Evolutionary conservation across 1,140 invertebrate genomes (phyloP).

Genomic region (Caenorhabditis briggsae): DNA sequence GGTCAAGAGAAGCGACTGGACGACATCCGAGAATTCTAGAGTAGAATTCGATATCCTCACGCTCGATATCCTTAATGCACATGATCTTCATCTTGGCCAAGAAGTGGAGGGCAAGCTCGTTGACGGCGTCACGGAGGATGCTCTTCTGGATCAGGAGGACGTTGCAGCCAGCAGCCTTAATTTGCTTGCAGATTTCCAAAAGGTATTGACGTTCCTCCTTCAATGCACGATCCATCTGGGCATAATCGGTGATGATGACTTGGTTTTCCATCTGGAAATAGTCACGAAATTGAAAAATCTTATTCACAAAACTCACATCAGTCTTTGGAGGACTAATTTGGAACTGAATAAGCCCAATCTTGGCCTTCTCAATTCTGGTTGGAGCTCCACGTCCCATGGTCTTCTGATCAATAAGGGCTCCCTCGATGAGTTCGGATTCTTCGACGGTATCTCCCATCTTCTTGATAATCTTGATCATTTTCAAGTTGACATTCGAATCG

Average conservation of each 20-base stretch:
- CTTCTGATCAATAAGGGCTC: constrained; percentile 92
- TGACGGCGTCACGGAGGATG: constrained; percentile 93
- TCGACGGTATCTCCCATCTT: constrained; percentile 92
- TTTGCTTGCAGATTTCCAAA: constrained; percentile 97
- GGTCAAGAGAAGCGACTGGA: constrained; percentile 97
- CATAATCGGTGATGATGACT: constrained; percentile 96
- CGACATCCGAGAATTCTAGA: constrained; percentile 91
- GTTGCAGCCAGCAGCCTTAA: constrained; percentile 98
- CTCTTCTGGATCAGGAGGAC: constrained; percentile 98
- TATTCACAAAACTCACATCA: constrained; percentile 82
- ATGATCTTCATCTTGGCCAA: constrained; percentile 99
- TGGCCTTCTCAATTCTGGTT: constrained; percentile 93
- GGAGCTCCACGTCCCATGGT: constrained; percentile 90
- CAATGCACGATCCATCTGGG: constrained; percentile 98
- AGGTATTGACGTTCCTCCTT: constrained; percentile 98
- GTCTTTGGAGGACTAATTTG: constrained; percentile 99
- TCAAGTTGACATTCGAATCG: constrained; percentile 83
- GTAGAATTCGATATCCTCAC: constrained; percentile 96
- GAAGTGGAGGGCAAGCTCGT: constrained; percentile 96
- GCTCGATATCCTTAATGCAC: constrained; percentile 97
- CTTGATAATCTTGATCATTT: constrained; percentile 94
- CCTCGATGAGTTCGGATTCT: constrained; percentile 94
- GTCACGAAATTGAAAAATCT: constrained; percentile 2
- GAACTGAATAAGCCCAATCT: constrained; percentile 99
- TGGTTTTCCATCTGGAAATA: constrained; percentile 91